Evolutionary conservation across 2,113 vertebrate genomes (phyloP), one percentile per base, ranked within the genome.

Genomic region (Plotosus lineatus): DNA sequence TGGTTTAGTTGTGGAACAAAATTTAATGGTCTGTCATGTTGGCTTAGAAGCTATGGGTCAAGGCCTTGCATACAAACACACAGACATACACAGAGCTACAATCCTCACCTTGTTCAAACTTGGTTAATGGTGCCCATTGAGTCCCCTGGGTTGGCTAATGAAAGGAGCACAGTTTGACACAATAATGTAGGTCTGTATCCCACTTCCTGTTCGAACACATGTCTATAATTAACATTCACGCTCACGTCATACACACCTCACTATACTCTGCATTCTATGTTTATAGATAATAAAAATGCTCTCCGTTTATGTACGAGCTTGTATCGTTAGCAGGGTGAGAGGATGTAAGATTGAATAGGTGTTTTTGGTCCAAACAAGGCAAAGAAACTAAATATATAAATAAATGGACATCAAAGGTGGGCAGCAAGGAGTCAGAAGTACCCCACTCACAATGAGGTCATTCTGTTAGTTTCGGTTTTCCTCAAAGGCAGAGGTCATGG

Each of bases 401-500:
- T 14, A 26, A 21, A 63, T 26, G 26, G 65, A 53, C 65, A 75
- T 80, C 73, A 79, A 80, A 77, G 53, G 73, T 72, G 55, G 69
- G 65, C 53, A 61, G 31, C 6, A 3, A 3, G 55, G 31, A 51
- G 72, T 80, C 28, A 77, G 15, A 15, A n/a, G 28, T 75, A 61
- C 21, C 38, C 72, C 12, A 31, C 61, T 81, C 60, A 68, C 63
- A 75, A 76, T 75, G 63, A 71, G 78, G 42, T 80, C 72, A 68
- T 75, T 50, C 79, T 76, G 63, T 68, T 55, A 56, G 69, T 73
- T 33, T 63, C 66, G 76, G 44, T 56, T 75, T 75, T 69, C 72
- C n/a, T 60, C 42, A 33, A 28, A 28, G 71, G 82, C 71, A 76
- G 51, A 55, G 77, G 72, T 84, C 60, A 58, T 75, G 74, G 21